These are phyloP conservation scores for Antheraea assamensis DNA, from an alignment of 2,888 invertebrate genomes.

Conservation along the genomic window DNA sequence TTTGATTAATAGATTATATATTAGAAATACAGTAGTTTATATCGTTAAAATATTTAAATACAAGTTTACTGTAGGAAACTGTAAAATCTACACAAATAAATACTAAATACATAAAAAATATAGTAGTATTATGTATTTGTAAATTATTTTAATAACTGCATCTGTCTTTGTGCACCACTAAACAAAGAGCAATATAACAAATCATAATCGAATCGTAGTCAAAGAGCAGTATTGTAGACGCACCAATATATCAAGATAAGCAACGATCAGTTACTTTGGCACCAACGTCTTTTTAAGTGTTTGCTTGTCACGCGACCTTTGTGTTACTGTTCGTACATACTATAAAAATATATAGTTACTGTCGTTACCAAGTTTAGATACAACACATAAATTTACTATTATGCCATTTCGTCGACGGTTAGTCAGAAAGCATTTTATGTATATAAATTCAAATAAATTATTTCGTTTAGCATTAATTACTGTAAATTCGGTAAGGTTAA, in stretches of 20 bases:
- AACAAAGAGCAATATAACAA: neutral
- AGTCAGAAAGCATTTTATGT: neutral
- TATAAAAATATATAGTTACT: neutral
- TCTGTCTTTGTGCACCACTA: too few species aligned
- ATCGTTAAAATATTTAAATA: too few species aligned
- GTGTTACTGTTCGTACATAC: slow-evolving; percentile 35
- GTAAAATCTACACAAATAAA: too few species aligned
- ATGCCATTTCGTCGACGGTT: neutral
- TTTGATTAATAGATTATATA: too few species aligned
- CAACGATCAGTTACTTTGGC: slow-evolving; percentile 52
- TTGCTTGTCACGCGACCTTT: slow-evolving; percentile 44
- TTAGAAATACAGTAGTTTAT: too few species aligned
- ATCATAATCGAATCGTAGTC: neutral
- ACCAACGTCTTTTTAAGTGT: slow-evolving; percentile 35
- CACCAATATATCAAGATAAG: slow-evolving; percentile 45
- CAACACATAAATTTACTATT: neutral
- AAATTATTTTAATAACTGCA: too few species aligned
- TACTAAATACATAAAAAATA: too few species aligned
- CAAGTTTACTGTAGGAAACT: too few species aligned
- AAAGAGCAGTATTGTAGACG: slow-evolving; percentile 30
- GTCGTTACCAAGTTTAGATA: neutral
- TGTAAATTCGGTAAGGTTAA: too few species aligned
- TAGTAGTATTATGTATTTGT: too few species aligned
- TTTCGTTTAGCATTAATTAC: too few species aligned
- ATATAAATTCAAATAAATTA: too few species aligned